These are phyloP conservation scores for Drepana falcataria DNA, from an alignment of 2,888 invertebrate species.

Conservation along the genomic window DNA sequence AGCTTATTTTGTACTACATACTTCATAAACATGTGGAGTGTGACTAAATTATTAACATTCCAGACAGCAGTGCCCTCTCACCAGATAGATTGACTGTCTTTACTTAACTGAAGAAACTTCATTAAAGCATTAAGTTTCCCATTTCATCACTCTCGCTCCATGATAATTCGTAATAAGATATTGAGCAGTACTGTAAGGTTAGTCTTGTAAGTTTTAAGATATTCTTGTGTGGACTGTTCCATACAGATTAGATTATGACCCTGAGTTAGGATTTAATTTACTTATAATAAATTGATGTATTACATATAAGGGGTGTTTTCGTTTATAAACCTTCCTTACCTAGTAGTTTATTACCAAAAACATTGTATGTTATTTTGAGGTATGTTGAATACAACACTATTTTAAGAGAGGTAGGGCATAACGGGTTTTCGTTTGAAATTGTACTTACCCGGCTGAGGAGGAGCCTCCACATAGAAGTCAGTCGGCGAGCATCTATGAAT, in stretches of 20 bases:
- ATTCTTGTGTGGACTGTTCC: slow-evolving; percentile 41
- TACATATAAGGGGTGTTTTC: slow-evolving; percentile 17
- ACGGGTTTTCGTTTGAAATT: too few species aligned
- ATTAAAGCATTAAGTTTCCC: not conserved
- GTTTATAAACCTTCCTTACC: not conserved
- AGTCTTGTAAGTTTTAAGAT: slow-evolving; percentile 44
- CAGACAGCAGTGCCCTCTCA: slow-evolving; percentile 1
- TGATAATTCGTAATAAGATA: slow-evolving; percentile 10
- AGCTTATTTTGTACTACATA: not conserved
- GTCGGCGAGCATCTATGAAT: too few species aligned
- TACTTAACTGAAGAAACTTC: not conserved
- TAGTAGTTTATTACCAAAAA: too few species aligned
- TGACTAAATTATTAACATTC: slow-evolving; percentile 1
- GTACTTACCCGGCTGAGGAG: too few species aligned
- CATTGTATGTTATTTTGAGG: too few species aligned
- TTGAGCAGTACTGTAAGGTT: slow-evolving; percentile 24
- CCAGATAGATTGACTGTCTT: not conserved
- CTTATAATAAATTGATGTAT: slow-evolving; percentile 46
- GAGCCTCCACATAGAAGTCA: too few species aligned
- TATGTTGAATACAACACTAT: too few species aligned
- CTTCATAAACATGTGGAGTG: not conserved
- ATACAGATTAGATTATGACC: slow-evolving; percentile 42
- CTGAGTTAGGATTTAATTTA: slow-evolving; percentile 44
- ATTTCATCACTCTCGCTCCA: not conserved
- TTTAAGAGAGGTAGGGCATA: too few species aligned